These are phyloP conservation scores for Boloria selene DNA, from an alignment of 2,888 invertebrate species.

Conservation along the genomic window DNA sequence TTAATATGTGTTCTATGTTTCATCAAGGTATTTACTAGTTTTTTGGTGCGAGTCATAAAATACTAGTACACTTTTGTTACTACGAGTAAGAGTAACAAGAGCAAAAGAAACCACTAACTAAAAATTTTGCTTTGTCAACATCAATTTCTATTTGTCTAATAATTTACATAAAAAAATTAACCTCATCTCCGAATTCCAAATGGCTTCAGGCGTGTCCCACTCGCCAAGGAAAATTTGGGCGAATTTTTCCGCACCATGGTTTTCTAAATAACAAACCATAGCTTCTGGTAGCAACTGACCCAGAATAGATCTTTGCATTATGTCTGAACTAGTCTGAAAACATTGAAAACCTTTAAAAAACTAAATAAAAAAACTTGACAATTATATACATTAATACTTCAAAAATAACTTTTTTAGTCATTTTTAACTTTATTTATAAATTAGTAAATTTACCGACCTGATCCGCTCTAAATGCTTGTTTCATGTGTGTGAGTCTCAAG, in stretches of 20 bases:
- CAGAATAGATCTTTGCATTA: constrained; percentile 95
- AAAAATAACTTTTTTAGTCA: too few relatives aligned
- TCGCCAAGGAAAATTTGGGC: constrained; percentile 98
- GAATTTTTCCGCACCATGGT: constrained; percentile 98
- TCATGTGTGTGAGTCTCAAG: constrained; percentile 96
- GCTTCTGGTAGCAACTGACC: constrained; percentile 98
- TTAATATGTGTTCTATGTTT: too few relatives aligned
- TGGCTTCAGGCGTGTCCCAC: constrained; percentile 99
- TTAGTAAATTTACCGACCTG: constrained; percentile 84
- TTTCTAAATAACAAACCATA: constrained; percentile 99
- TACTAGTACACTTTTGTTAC: too few relatives aligned
- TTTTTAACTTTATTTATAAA: background rate
- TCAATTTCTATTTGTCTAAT: too few relatives aligned
- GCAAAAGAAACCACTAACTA: too few relatives aligned
- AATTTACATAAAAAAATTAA: constrained; percentile 45
- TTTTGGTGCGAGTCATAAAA: too few relatives aligned
- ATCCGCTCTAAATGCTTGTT: constrained; percentile 96
- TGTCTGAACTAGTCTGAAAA: constrained; percentile 84
- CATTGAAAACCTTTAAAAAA: too few relatives aligned
- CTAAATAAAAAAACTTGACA: too few relatives aligned
- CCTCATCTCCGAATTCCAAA: constrained; percentile 99
- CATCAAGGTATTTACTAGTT: too few relatives aligned
- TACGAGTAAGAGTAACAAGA: too few relatives aligned
- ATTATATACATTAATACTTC: too few relatives aligned
- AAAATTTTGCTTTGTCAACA: too few relatives aligned